Percentiles rank a stretch among this genome's conserved stretches.
phyloP scores from a whole-genome alignment of 2,113 vertebrate species.

The Peromyscus polionotus region DNA sequence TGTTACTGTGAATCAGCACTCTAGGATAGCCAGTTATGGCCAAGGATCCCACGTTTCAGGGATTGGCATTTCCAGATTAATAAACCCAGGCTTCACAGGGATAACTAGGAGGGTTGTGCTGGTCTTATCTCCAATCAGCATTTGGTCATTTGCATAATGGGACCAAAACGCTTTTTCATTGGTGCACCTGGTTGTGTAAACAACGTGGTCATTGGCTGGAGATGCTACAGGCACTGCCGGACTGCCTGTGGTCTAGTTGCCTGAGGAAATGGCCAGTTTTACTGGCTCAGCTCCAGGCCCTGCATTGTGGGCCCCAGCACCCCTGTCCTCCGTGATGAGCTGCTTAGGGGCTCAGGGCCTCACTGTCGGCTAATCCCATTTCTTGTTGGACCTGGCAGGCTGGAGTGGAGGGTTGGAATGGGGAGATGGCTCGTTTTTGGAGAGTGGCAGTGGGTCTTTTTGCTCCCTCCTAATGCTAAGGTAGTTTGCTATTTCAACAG shows the following conservation, averaged over 20 bases:
- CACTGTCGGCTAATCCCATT: no score
- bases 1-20: neutral
- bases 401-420: neutral
- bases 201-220: neutral
- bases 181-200: neutral
- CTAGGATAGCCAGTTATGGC: neutral
- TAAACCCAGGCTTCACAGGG: neutral
- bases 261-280: neutral
- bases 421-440: no score
- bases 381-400: neutral
- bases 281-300: neutral
- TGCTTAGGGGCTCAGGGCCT: neutral
- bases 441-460: neutral
- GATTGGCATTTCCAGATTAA: neutral
- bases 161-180: neutral
- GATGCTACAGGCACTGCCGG: neutral
- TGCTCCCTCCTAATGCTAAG: neutral
- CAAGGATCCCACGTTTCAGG: neutral
- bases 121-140: neutral
- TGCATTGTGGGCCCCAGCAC: neutral
- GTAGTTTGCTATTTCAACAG: neutral
- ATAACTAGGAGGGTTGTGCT: neutral
- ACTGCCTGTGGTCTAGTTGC: neutral
- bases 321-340: neutral
- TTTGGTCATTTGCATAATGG: neutral